These are phyloP conservation scores for Macquaria ambigua DNA, from an alignment of 2,113 vertebrate species.

Conservation along the genomic window DNA sequence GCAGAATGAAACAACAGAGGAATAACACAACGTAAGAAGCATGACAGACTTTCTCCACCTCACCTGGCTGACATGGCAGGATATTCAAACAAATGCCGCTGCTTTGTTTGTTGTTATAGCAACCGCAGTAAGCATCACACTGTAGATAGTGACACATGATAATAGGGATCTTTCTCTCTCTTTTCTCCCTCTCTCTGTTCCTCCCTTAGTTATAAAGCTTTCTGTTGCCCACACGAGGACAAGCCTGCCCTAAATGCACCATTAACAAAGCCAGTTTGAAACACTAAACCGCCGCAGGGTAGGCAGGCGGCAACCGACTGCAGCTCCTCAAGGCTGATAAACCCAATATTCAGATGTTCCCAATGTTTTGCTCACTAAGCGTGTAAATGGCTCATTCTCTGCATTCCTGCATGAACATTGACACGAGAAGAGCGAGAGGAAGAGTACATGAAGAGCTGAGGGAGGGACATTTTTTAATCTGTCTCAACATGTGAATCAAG, in stretches of 20 bases:
- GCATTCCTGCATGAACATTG: slow-evolving; percentile 48
- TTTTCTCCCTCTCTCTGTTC: slow-evolving; percentile 3
- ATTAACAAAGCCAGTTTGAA: slow-evolving; percentile 64
- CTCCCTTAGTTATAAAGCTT: slow-evolving; percentile 35
- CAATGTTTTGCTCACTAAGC: slow-evolving; percentile 42
- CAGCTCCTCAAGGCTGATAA: slow-evolving; percentile 8
- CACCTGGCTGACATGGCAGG: slow-evolving; percentile 34
- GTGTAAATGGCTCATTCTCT: slow-evolving; percentile 43
- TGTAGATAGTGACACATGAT: slow-evolving; percentile 26
- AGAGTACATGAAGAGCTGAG: not conserved
- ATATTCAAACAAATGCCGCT: slow-evolving; percentile 61
- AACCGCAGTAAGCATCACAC: slow-evolving; percentile 49
- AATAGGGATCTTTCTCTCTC: slow-evolving; percentile 30
- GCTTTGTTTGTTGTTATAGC: slow-evolving; percentile 69
- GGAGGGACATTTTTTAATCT: not conserved
- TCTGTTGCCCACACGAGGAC: slow-evolving; percentile 34
- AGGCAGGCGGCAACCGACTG: slow-evolving; percentile 28
- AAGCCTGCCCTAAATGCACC: slow-evolving; percentile 27
- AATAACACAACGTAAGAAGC: slow-evolving; percentile 15
- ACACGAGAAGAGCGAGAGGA: not conserved
- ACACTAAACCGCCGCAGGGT: slow-evolving; percentile 48
- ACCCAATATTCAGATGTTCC: slow-evolving; percentile 39
- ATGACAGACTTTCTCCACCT: slow-evolving; percentile 18
- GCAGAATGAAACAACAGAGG: slow-evolving; percentile 25
- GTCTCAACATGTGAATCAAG: slow-evolving; percentile 27